A percentile compares a stretch with the other conserved stretches of the same genome.
Evolutionary conservation across 1,140 invertebrate genomes (phyloP).

Genomic region (Caerostris darwini): DNA sequence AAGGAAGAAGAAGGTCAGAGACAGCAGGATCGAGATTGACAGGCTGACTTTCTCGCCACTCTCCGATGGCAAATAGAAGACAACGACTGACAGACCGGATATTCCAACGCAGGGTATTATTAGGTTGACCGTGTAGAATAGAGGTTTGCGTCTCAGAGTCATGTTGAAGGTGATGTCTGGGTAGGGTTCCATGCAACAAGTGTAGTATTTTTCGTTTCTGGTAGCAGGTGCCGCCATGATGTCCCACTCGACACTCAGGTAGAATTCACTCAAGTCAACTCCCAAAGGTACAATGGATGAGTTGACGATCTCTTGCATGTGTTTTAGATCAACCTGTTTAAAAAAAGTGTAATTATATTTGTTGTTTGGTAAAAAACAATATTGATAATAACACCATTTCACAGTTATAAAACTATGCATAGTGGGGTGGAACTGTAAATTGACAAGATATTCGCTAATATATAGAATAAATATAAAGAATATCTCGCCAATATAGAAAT

Average conservation of each 20-base stretch:
- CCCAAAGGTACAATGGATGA: slow-evolving; percentile 86
- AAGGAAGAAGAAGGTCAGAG: slow-evolving; percentile 98
- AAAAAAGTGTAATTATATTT: slow-evolving; percentile 43
- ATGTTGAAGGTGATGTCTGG: slow-evolving; percentile 98
- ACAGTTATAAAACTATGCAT: too few species aligned
- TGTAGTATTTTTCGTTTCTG: slow-evolving; percentile 93
- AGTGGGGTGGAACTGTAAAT: too few species aligned
- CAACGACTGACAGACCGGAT: slow-evolving; percentile 97
- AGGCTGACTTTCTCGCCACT: slow-evolving; percentile 98
- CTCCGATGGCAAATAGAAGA: slow-evolving; percentile 98
- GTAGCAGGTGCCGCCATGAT: slow-evolving; percentile 93
- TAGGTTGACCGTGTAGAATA: slow-evolving; percentile 98
- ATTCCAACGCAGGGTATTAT: slow-evolving; percentile 97
- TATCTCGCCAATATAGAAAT: too few species aligned
- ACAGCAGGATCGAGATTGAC: slow-evolving; percentile 98
- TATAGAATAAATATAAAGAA: too few species aligned
- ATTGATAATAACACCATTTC: too few species aligned
- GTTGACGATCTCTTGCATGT: slow-evolving; percentile 88
- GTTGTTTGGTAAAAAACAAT: neutral
- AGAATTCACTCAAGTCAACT: slow-evolving; percentile 95
- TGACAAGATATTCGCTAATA: too few species aligned
- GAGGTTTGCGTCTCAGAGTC: slow-evolving; percentile 95
- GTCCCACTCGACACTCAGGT: slow-evolving; percentile 98
- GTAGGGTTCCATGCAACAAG: slow-evolving; percentile 91
- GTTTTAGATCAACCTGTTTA: slow-evolving; percentile 91